Evolutionary conservation across 2,888 invertebrate species (phyloP).

Genomic region (Mythimna lalbum): DNA sequence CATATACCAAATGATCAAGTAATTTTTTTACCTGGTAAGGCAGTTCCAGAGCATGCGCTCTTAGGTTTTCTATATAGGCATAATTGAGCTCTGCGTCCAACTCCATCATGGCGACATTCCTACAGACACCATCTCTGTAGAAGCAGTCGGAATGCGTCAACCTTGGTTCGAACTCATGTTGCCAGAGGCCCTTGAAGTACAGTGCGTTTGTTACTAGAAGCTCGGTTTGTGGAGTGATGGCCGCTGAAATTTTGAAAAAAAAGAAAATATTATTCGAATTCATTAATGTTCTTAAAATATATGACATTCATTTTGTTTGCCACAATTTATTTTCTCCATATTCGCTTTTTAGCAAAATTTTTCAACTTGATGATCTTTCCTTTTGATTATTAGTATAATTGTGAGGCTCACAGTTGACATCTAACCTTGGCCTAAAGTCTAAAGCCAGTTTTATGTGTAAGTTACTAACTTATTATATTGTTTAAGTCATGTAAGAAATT

Average conservation of each 20-base stretch:
- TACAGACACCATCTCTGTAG: slow-evolving; percentile 83
- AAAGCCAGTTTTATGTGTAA: too few species aligned
- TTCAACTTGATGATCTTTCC: not conserved
- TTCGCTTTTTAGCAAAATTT: not conserved
- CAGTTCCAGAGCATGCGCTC: slow-evolving; percentile 92
- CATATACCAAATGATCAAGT: not conserved
- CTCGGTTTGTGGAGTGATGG: slow-evolving; percentile 84
- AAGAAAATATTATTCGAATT: not conserved
- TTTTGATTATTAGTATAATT: not conserved
- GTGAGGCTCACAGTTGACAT: too few species aligned
- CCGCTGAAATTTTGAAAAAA: slow-evolving; percentile 75
- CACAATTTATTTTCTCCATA: too few species aligned
- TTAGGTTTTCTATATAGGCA: slow-evolving; percentile 88
- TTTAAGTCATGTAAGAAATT: too few species aligned
- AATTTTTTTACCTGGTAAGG: slow-evolving; percentile 91
- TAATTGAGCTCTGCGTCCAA: slow-evolving; percentile 90
- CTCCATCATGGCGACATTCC: slow-evolving; percentile 91
- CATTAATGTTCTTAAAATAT: not conserved
- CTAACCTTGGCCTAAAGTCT: too few species aligned
- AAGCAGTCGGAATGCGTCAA: slow-evolving; percentile 90
- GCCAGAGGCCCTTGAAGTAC: slow-evolving; percentile 93
- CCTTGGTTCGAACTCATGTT: slow-evolving; percentile 88
- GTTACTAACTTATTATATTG: too few species aligned
- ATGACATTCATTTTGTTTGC: not conserved
- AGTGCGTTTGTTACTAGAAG: slow-evolving; percentile 91